Base-by-base conservation (phyloP, 1,140 invertebrate species). In the Zaprionus tsacasi region DNA sequence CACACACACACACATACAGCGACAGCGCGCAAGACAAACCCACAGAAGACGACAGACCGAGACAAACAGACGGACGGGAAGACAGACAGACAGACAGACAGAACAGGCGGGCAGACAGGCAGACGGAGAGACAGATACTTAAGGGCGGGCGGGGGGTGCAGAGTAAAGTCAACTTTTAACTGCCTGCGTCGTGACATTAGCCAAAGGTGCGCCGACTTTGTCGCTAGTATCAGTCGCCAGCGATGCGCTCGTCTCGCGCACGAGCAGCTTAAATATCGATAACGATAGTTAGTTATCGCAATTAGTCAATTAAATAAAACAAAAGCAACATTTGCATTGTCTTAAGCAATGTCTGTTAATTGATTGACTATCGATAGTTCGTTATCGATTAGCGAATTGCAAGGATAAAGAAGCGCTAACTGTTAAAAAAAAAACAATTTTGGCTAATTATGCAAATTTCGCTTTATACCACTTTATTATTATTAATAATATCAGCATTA, bases 171-270 rank as follows among this genome's bases (percentile, higher is more conserved):
- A 82, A 87, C 72, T 87, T 87, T 80, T 83, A 83, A 83, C 81
- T 82, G 81, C 72, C 69, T 83, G 81, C 77, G 43, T 70, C 71
- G 70, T 82, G 81, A 82, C 81, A 79, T 82, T 82, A 87, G 79
- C 82, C 82, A 79, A 86, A 86, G 82, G 82, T 86, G 82, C 82
- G 77, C 78, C 82, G 79, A 81, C 69, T 80, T 82, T 63, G 76
- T 63, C 65, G 70, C 36, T 48, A 58, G 40, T 36, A 40, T 59
- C 21, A 21, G 21, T 21, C 13, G 70, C 36, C 25, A 55, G 38
- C 55, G 65, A 68, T 68, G 70, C 33, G 56, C n/a, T n/a, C n/a
- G n/a, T n/a, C n/a, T n/a, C n/a, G n/a, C n/a, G n/a, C n/a, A n/a
- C n/a, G n/a, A n/a, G n/a, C 36, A 56, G 10, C 8, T 13, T 54